phyloP scores from a whole-genome alignment of 2,113 vertebrate species.

The Malurus cyaneus region DNA sequence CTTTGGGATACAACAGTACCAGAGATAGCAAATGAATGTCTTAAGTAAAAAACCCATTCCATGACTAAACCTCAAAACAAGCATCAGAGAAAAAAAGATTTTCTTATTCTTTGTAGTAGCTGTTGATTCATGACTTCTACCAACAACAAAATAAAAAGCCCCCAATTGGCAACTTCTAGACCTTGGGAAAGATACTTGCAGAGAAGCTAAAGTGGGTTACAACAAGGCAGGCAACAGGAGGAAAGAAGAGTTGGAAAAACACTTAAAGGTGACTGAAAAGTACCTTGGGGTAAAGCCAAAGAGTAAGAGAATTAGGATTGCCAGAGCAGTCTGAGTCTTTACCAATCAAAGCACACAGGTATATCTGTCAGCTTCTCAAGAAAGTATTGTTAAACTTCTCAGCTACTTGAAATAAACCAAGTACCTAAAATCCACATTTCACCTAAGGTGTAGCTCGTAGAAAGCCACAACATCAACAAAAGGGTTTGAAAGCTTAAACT shows the following conservation, averaged over 20 bases:
- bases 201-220: background rate
- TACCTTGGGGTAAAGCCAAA: background rate
- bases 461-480: fast-evolving
- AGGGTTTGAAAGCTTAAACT: background rate
- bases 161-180: fast-evolving
- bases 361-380: background rate
- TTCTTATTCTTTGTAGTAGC: background rate
- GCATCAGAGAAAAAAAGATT: background rate
- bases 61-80: background rate
- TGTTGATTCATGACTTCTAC: background rate
- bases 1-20: background rate
- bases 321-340: background rate
- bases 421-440: background rate
- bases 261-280: background rate
- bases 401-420: background rate
- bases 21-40: background rate
- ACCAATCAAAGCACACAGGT: background rate
- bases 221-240: background rate
- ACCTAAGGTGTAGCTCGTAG: fast-evolving
- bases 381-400: background rate
- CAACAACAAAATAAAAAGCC: background rate
- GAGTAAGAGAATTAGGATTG: background rate
- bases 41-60: background rate
- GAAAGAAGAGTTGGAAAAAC: background rate
- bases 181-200: background rate